Base-by-base conservation (phyloP, 2,113 vertebrate species). In the Egretta garzetta region DNA sequence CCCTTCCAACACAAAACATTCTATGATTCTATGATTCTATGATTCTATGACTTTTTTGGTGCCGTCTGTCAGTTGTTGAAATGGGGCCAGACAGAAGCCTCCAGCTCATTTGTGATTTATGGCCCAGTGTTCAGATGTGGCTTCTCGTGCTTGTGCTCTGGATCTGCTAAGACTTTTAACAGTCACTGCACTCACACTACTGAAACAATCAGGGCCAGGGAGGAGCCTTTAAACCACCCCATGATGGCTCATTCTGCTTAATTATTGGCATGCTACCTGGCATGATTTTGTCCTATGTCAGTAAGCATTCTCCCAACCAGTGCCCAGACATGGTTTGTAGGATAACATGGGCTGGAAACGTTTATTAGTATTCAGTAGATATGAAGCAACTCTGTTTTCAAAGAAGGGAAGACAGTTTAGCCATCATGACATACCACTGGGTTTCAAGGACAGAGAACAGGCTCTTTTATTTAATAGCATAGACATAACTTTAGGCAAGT, bases 221-320 rank as follows among this genome's bases (percentile, higher is more conserved):
- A 85, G 13, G 10, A 86, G 14, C 50, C 14, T 66, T 41, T 23
- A 30, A 62, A 32, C 24, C 17, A 39, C 14, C 24, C n/a, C 20
- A 3, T 12, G 39, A 41, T 14, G 16, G 14, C 12, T 88, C 27
- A 20, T 35, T 9, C 3, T 45, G 24, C 10, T 64, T 11, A 16
- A 33, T 43, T 56, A 27, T 20, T 52, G 60, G 21, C 16, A 12
- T 47, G 14, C 7, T 77, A 12, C 19, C 6, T 85, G 33, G 18
- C 30, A 11, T 1, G 3, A 11, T 17, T 80, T 60, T 59, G 66
- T 6, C 21, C 21, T 71, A 23, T 53, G 21, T 43, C 47, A 45
- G 18, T 11, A 59, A 27, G 6, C 0, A 0, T 35, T 82, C 17
- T 55, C 41, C 35, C 12, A 63, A 5, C 6, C 35, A 27, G 37